phyloP scores from a whole-genome alignment of 1,140 invertebrate species.

The Ladona fulva region DNA sequence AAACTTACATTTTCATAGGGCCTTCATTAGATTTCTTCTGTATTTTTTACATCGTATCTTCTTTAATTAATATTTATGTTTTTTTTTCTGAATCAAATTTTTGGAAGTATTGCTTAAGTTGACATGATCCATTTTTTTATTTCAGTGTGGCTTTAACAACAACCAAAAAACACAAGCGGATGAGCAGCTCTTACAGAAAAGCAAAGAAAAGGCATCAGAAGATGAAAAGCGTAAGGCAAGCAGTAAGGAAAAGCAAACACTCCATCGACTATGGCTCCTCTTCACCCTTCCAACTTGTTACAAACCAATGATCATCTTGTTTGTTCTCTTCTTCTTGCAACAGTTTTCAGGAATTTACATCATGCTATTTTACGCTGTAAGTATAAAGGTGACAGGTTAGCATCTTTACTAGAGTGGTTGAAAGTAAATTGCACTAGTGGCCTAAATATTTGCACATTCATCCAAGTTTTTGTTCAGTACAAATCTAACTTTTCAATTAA shows the following conservation, averaged over 20 bases:
- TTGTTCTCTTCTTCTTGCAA: conserved; percentile 49
- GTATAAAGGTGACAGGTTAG: conserved; percentile 22
- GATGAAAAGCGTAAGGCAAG: background rate
- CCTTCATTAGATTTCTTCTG: no score
- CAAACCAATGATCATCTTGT: conserved; percentile 47
- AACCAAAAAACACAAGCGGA: background rate
- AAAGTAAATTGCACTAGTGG: no score
- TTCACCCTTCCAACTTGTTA: conserved; percentile 46
- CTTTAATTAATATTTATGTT: no score
- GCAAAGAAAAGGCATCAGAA: background rate
- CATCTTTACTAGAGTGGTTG: no score
- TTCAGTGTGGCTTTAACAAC: background rate
- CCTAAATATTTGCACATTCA: no score
- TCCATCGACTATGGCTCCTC: conserved; percentile 31
- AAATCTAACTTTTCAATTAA: no score
- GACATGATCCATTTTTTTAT: no score
- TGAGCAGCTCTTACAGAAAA: background rate
- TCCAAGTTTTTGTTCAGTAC: no score
- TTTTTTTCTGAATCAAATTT: no score
- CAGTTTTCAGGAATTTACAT: conserved; percentile 56
- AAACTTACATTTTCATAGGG: no score
- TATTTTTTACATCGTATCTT: no score
- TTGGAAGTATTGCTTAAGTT: no score
- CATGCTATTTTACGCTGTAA: conserved; percentile 59
- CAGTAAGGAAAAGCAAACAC: background rate